Evolutionary conservation across 2,888 invertebrate genomes (phyloP), one percentile per base, ranked within the genome.

Genomic region (Tetragonula carbonaria): DNA sequence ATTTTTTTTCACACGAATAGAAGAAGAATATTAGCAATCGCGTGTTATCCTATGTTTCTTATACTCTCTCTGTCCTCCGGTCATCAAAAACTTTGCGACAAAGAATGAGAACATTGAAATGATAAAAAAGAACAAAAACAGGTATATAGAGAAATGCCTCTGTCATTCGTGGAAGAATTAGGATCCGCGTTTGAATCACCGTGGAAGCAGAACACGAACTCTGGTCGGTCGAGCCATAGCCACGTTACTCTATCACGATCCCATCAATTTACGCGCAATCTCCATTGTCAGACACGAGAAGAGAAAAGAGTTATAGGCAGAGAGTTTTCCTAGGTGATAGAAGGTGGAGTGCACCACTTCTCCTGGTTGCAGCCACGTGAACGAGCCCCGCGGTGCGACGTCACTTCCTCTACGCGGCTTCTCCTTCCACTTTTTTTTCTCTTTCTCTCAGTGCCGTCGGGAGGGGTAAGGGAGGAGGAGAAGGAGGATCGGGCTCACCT

Each of bases 401-500:
- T 87, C 86, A 88, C 86, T 89, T 88, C 89, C 88, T 88, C 65
- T 72, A 73, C 74, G n/a, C 57, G 57, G 59, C 59, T 50, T 84
- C 72, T 82, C 74, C 72, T 66, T 78, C 82, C 70, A 66, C 65
- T 45, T 78, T 45, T 45, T 53, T 55, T 45, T 78, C 50, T 51
- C 62, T 80, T 75, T 85, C 75, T 85, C 78, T 74, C 38, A 67
- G 79, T 70, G 51, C 33, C 66, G 65, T 50, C 21, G 50, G 23
- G 65, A 71, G 63, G 59, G 72, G 74, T 28, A 55, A 71, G 70
- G 62, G 79, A 55, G 21, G 55, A 21, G 23, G 50, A 63, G 59
- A 51, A 77, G 73, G 65, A 73, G 67, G 75, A 88, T 88, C 88
- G 62, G 80, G 90, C 87, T 91, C 91, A 90, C 92, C 89, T 90